A percentile compares a stretch with the other conserved stretches of the same genome.
Evolutionary conservation across 2,797 vertebrate genomes (phyloP).

Genomic region (Myioborus miniatus): DNA sequence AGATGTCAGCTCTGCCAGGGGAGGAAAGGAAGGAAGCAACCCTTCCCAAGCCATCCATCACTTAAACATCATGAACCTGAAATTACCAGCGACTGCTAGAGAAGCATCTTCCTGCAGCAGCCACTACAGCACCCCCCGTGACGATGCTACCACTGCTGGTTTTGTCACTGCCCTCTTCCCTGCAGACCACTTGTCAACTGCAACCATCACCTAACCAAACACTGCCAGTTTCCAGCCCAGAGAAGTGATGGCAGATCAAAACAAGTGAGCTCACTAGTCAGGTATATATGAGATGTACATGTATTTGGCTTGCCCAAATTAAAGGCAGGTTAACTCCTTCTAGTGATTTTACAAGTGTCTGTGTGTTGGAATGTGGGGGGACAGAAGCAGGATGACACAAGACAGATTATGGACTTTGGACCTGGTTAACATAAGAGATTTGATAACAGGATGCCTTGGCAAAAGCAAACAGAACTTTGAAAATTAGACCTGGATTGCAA

Average conservation of each 20-base stretch:
- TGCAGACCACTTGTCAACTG: not conserved
- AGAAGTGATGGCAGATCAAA: not conserved
- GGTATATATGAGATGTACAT: not conserved
- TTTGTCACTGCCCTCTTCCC: not conserved
- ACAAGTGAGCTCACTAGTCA: not conserved
- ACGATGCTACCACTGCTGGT: not conserved
- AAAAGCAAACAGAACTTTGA: no score
- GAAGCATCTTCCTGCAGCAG: not conserved
- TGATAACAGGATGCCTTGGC: no score
- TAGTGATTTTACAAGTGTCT: not conserved
- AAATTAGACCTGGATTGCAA: no score
- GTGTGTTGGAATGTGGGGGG: no score
- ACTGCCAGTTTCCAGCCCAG: not conserved
- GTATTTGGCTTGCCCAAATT: not conserved
- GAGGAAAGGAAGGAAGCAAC: slow-evolving; percentile 11
- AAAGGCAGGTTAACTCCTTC: not conserved
- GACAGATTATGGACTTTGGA: no score
- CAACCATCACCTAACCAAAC: not conserved
- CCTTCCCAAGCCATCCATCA: accelerated
- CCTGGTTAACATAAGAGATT: no score
- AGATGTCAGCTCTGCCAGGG: not conserved
- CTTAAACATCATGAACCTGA: not conserved
- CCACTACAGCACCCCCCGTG: not conserved
- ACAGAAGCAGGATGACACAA: no score
- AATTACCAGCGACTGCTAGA: not conserved